These are phyloP conservation scores for Eurypyga helias DNA, from an alignment of 2,113 vertebrate species.

Conservation along the genomic window DNA sequence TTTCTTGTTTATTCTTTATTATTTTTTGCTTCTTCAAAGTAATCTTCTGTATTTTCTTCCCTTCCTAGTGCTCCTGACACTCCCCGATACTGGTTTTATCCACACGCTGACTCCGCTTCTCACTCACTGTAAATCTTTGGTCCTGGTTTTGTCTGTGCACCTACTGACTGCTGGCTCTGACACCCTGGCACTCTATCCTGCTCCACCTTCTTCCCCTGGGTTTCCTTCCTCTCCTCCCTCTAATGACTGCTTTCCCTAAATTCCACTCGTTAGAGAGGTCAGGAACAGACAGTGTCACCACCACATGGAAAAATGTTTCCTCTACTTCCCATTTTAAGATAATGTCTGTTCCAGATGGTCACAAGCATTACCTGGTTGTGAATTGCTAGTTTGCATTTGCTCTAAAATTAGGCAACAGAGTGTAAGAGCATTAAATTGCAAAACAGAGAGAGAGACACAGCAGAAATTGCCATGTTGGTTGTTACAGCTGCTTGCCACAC, in stretches of 20 bases:
- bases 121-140: background rate
- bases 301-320: background rate
- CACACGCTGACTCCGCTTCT: background rate
- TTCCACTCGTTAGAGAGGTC: slow-evolving; percentile 24
- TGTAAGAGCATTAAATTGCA: slow-evolving; percentile 14
- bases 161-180: background rate
- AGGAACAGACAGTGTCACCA: background rate
- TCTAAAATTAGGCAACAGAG: slow-evolving; percentile 34
- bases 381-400: background rate
- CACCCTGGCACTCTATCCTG: background rate
- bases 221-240: slow-evolving; percentile 43
- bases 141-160: background rate
- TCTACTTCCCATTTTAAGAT: slow-evolving; percentile 20
- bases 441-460: background rate
- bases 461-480: slow-evolving; percentile 12
- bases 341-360: background rate
- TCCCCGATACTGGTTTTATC: background rate
- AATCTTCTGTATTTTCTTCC: background rate
- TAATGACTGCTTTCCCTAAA: slow-evolving; percentile 8
- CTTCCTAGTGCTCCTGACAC: background rate
- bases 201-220: background rate
- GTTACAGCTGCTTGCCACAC: slow-evolving; percentile 27
- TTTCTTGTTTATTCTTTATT: background rate
- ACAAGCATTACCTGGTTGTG: background rate
- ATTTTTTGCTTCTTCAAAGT: background rate